phyloP scores from a whole-genome alignment of 2,888 invertebrate species.

The Vesta saturnalis region DNA sequence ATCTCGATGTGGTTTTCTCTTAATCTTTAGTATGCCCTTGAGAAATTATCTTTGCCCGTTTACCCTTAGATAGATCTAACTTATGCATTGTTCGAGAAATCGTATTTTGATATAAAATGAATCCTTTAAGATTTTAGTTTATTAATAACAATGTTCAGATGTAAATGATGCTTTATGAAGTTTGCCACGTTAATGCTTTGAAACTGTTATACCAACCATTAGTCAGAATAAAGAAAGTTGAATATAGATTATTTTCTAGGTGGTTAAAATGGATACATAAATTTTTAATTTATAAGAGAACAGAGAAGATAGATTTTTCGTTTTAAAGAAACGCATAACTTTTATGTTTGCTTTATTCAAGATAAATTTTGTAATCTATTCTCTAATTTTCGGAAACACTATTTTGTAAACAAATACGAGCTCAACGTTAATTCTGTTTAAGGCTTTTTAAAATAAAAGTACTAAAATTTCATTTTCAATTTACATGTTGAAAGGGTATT shows the following conservation, averaged over 20 bases:
- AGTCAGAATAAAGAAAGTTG: background rate
- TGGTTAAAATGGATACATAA: background rate
- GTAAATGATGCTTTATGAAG: background rate
- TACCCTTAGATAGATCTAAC: slow-evolving; percentile 3
- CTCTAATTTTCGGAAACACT: too few relatives aligned
- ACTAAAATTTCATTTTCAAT: too few relatives aligned
- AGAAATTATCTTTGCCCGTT: slow-evolving; percentile 3
- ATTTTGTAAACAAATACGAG: too few relatives aligned
- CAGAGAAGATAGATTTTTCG: background rate
- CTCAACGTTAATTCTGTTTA: too few relatives aligned
- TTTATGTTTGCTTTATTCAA: too few relatives aligned
- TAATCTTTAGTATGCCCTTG: slow-evolving; percentile 9
- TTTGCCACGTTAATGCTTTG: background rate
- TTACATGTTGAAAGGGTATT: too few relatives aligned
- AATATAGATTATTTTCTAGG: too few relatives aligned
- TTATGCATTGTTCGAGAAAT: slow-evolving; percentile 9
- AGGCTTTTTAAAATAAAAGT: too few relatives aligned
- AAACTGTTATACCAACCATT: slow-evolving; percentile 1
- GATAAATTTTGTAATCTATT: too few relatives aligned
- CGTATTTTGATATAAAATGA: slow-evolving; percentile 4
- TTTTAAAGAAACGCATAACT: too few relatives aligned
- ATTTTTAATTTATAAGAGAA: background rate
- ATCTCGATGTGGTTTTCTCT: slow-evolving; percentile 7
- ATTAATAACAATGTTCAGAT: background rate
- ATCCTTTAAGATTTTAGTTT: slow-evolving; percentile 5